Evolutionary conservation across 2,888 invertebrate species (phyloP).

Genomic region (Thecocarcelia acutangulata): DNA sequence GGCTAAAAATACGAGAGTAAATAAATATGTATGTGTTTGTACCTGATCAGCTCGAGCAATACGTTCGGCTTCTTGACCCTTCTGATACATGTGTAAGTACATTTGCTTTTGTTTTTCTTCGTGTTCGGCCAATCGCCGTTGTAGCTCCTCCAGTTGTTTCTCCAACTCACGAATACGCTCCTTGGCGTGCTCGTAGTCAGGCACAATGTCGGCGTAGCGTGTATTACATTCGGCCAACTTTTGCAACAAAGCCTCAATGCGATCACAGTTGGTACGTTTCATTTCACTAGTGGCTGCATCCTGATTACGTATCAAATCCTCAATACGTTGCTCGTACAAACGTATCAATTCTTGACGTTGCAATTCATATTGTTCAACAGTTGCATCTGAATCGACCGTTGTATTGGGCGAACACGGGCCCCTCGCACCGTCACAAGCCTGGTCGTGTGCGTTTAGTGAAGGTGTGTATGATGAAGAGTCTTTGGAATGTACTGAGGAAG

Average conservation of each 20-base stretch:
- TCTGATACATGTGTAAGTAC: conserved; percentile 91
- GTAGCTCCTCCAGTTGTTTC: conserved; percentile 87
- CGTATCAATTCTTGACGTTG: conserved; percentile 87
- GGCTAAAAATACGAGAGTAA: conserved; percentile 53
- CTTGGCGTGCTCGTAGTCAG: conserved; percentile 88
- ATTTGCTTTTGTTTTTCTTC: conserved; percentile 88
- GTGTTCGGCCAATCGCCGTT: conserved; percentile 86
- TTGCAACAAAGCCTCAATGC: conserved; percentile 87
- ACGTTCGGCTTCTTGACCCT: conserved; percentile 90
- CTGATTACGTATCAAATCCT: conserved; percentile 86
- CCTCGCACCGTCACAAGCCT: conserved; percentile 74
- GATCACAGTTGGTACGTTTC: conserved; percentile 90
- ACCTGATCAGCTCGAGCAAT: conserved; percentile 88
- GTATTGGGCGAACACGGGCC: conserved; percentile 46
- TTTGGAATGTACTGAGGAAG: conserved; percentile 89
- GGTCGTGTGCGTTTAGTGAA: conserved; percentile 80
- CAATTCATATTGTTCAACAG: conserved; percentile 83
- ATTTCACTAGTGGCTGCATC: conserved; percentile 86
- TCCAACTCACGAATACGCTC: conserved; percentile 86
- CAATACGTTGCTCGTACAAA: conserved; percentile 88
- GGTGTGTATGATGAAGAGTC: conserved; percentile 84
- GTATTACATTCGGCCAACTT: conserved; percentile 89
- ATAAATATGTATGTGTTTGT: conserved; percentile 53
- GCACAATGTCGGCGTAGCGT: conserved; percentile 89
- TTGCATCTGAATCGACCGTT: conserved; percentile 71